A percentile compares a stretch with the other conserved stretches of the same genome.
Conservation (phyloP, 2,113 vertebrate genomes). For the Falco punctatus region DNA sequence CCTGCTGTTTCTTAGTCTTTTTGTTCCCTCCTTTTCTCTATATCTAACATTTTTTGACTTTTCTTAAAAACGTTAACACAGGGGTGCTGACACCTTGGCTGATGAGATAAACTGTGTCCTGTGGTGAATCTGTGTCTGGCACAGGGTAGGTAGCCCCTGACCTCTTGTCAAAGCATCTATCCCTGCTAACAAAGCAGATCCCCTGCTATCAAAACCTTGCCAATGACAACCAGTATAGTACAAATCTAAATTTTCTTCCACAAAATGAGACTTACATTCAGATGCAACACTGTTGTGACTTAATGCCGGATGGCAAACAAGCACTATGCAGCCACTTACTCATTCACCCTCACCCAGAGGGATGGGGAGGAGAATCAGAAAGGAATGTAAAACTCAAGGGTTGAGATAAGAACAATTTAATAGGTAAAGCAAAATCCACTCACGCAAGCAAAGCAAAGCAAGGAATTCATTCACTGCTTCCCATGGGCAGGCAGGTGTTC, state of each 20-base stretch:
- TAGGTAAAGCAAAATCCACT: too few species aligned
- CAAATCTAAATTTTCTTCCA: not conserved
- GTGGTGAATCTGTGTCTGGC: not conserved
- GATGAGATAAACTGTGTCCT: not conserved
- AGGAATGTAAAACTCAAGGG: too few species aligned
- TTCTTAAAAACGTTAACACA: not conserved
- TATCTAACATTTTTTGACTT: not conserved
- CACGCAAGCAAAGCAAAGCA: too few species aligned
- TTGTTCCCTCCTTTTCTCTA: not conserved
- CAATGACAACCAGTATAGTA: not conserved
- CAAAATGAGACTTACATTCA: not conserved
- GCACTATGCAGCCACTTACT: too few species aligned
- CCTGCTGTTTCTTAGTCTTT: not conserved
- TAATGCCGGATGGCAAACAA: too few species aligned
- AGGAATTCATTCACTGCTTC: too few species aligned
- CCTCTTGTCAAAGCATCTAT: not conserved
- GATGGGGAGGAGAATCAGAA: too few species aligned
- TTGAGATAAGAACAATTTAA: too few species aligned
- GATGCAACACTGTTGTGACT: not conserved
- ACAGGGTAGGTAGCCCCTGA: rapidly evolving
- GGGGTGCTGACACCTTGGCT: not conserved
- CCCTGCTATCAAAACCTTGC: not conserved
- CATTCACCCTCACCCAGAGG: too few species aligned
- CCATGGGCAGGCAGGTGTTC: too few species aligned
- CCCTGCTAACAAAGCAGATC: not conserved